These are phyloP conservation scores for Scylla paramamosain DNA, from an alignment of 1,140 invertebrate species.

Conservation along the genomic window DNA sequence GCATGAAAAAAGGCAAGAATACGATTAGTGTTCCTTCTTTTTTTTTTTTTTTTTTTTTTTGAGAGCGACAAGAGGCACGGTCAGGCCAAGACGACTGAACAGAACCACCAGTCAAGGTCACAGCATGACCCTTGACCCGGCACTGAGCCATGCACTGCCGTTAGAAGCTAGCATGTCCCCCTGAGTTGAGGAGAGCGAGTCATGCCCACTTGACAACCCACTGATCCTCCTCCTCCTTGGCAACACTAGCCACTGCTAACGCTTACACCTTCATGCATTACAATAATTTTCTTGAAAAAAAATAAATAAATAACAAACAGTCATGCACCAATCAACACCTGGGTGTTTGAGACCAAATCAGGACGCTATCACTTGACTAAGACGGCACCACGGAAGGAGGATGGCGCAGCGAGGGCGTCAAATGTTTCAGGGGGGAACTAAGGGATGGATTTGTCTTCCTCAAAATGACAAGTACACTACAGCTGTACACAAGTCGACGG, in stretches of 20 bases:
- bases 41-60: not conserved
- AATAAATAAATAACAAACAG: not conserved
- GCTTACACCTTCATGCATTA: constrained; percentile 4
- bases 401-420: constrained; percentile 37
- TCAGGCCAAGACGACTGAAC: constrained; percentile 48
- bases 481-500: constrained; percentile 37
- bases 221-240: not conserved
- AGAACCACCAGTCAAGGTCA: constrained; percentile 50
- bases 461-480: constrained; percentile 57
- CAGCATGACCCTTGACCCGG: constrained; percentile 42
- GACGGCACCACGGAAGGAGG: not conserved
- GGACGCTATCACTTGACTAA: not conserved
- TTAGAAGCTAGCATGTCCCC: constrained; percentile 48
- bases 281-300: not conserved
- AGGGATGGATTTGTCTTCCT: constrained; percentile 45
- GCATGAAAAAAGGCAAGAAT: constrained; percentile 76
- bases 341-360: not conserved
- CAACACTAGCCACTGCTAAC: not conserved
- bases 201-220: constrained; percentile 41
- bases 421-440: constrained; percentile 30
- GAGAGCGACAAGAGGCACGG: constrained; percentile 69
- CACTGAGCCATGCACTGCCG: constrained; percentile 51
- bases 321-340: constrained; percentile 8
- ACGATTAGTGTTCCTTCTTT: constrained; percentile 65
- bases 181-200: constrained; percentile 22